Evolutionary conservation across 1,140 invertebrate species (phyloP).

Genomic region (Zeugodacus cucurbitae): DNA sequence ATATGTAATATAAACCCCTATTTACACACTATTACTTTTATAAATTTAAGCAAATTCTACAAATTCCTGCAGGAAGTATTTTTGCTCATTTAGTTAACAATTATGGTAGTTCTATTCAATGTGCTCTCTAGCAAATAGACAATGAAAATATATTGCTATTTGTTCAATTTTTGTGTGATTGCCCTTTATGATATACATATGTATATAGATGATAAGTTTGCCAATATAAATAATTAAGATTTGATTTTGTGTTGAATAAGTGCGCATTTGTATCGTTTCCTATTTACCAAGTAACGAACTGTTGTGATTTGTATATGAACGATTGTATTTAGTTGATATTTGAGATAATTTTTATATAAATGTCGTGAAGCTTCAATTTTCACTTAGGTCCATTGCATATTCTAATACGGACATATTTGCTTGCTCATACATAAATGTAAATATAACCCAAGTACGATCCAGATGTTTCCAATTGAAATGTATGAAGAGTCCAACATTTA

Average conservation of each 20-base stretch:
- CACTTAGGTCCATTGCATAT: too few species aligned
- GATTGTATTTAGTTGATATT: neutral
- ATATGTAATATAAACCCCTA: neutral
- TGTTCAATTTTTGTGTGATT: conserved; percentile 12
- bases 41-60: neutral
- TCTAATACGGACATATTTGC: too few species aligned
- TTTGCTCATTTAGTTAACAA: neutral
- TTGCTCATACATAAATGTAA: too few species aligned
- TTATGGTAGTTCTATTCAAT: neutral
- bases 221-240: neutral
- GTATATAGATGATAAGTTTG: neutral
- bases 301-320: neutral
- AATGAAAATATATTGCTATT: neutral
- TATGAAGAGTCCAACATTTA: neutral
- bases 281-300: conserved; percentile 1
- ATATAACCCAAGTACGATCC: too few species aligned
- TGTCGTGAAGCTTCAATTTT: neutral
- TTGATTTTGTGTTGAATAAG: neutral
- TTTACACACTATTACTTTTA: neutral
- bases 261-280: conserved; percentile 10
- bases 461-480: neutral
- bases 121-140: neutral
- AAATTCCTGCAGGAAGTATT: neutral
- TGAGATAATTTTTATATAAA: neutral
- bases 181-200: neutral